These are phyloP conservation scores for Lamellibrachia columna DNA, from an alignment of 2,888 invertebrate species.

Conservation along the genomic window DNA sequence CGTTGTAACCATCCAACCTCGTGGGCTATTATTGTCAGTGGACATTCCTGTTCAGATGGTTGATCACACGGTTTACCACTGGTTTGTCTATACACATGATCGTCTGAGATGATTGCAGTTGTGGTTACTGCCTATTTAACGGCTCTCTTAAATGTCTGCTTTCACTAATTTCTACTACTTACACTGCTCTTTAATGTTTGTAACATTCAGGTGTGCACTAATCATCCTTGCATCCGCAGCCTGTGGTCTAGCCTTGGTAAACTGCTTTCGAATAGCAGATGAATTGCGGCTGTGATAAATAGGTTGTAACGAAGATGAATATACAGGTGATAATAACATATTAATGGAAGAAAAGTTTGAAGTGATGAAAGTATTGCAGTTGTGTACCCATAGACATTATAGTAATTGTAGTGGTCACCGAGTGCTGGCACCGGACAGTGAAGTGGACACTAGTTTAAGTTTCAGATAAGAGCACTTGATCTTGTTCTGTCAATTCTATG, in stretches of 20 bases:
- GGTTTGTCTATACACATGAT: neutral
- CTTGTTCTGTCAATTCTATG: neutral
- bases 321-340: neutral
- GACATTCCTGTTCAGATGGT: neutral
- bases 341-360: neutral
- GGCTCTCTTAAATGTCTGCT: neutral
- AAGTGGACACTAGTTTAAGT: neutral
- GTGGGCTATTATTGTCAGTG: neutral
- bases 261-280: neutral
- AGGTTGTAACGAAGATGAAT: neutral
- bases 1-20: neutral
- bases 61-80: neutral
- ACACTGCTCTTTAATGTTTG: neutral
- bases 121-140: neutral
- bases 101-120: neutral
- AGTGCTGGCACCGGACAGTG: neutral
- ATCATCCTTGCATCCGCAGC: neutral
- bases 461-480: neutral
- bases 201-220: neutral
- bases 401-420: neutral
- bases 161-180: neutral
- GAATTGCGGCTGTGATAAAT: neutral
- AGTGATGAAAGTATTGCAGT: neutral
- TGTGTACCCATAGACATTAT: neutral
- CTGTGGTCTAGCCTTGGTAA: neutral